phyloP scores from a whole-genome alignment of 2,113 vertebrate genomes.

The Lanius collurio region DNA sequence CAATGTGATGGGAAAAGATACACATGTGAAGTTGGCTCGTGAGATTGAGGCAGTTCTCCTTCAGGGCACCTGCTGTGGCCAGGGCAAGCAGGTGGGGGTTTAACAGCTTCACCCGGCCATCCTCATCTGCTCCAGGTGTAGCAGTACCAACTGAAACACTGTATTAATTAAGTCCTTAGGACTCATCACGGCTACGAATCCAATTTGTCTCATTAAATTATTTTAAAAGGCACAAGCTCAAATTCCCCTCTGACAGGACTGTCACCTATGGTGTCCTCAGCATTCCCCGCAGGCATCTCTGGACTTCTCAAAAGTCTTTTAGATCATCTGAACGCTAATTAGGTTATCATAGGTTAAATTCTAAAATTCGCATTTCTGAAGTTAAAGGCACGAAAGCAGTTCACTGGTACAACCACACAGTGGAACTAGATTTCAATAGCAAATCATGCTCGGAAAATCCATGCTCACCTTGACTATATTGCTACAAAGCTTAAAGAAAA shows the following conservation, averaged over 20 bases:
- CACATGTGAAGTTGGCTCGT: neutral
- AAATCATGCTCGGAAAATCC: neutral
- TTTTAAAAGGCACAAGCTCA: neutral
- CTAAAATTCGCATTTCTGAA: neutral
- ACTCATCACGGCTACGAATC: neutral
- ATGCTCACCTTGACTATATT: fast-evolving
- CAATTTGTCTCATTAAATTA: neutral
- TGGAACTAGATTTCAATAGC: neutral
- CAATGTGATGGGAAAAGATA: fast-evolving
- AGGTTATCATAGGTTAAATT: neutral
- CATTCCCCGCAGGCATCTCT: fast-evolving
- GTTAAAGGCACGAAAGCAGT: neutral
- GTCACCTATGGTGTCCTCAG: neutral
- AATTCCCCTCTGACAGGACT: neutral
- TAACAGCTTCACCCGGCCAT: neutral
- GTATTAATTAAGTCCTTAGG: neutral
- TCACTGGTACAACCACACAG: neutral
- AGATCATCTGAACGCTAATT: fast-evolving
- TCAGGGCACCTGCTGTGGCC: neutral
- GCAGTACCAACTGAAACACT: neutral
- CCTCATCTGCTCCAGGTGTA: neutral
- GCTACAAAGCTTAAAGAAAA: neutral
- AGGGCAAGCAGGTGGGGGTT: too few species aligned
- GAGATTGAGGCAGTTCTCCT: neutral
- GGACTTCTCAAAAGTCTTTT: neutral